Percentiles rank a stretch among this genome's conserved stretches.
phyloP scores from a whole-genome alignment of 2,888 invertebrate genomes.

The Sesia apiformis region DNA sequence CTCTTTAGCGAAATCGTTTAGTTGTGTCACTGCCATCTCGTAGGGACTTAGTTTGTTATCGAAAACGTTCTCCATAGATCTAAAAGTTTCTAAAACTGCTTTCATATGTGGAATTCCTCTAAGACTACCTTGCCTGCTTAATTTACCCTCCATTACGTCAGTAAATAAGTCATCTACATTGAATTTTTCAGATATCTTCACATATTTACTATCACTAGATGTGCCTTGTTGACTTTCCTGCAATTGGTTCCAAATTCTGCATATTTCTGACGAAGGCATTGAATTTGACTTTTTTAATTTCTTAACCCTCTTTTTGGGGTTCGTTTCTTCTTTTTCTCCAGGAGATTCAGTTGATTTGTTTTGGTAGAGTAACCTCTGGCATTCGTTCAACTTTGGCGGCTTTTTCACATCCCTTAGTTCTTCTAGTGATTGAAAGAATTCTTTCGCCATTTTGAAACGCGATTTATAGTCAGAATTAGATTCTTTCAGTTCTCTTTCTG shows the following conservation, averaged over 20 bases:
- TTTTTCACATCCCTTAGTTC: conserved; percentile 41
- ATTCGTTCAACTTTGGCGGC: conserved; percentile 50
- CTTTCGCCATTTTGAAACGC: conserved; percentile 61
- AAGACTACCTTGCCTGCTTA: conserved; percentile 64
- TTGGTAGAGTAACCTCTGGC: conserved; percentile 42
- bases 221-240: conserved; percentile 30
- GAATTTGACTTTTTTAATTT: conserved; percentile 54
- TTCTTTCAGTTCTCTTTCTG: conserved; percentile 30
- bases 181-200: conserved; percentile 69
- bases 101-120: conserved; percentile 70
- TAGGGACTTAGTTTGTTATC: conserved; percentile 50
- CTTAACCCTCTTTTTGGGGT: conserved; percentile 34
- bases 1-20: conserved; percentile 47
- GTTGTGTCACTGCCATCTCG: conserved; percentile 47
- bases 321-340: conserved; percentile 23
- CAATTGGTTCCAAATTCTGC: conserved; percentile 51
- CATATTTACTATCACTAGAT: conserved; percentile 27
- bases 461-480: conserved; percentile 53
- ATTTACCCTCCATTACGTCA: conserved; percentile 62
- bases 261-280: conserved; percentile 60
- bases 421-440: conserved; percentile 67
- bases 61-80: conserved; percentile 64
- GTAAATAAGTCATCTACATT: conserved; percentile 65
- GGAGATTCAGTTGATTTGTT: conserved; percentile 52
- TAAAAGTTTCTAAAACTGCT: conserved; percentile 67